Percentiles rank a stretch among this genome's conserved stretches.
These are phyloP conservation scores for Lacanobia oleracea DNA, from an alignment of 2,888 invertebrate genomes.

Conservation along the genomic window DNA sequence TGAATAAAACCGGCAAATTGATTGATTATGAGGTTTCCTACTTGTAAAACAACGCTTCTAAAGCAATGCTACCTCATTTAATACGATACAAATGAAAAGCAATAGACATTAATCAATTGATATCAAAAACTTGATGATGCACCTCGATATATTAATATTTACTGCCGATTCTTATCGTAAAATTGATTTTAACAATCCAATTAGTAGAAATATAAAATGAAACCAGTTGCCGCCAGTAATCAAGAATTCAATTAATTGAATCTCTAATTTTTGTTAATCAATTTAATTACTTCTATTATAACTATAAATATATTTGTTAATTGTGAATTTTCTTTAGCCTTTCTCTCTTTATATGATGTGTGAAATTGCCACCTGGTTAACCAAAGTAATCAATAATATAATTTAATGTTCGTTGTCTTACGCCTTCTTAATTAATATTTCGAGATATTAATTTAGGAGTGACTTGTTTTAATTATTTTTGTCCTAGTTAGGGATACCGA, in stretches of 20 bases:
- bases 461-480: conserved; percentile 17
- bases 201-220: conserved; percentile 60
- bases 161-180: conserved; percentile 63
- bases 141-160: conserved; percentile 63
- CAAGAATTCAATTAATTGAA: conserved; percentile 59
- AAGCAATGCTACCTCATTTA: conserved; percentile 24
- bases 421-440: conserved; percentile 28
- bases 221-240: conserved; percentile 60
- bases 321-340: conserved; percentile 31
- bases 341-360: conserved; percentile 33
- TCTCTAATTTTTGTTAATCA: conserved; percentile 61
- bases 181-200: conserved; percentile 68
- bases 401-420: conserved; percentile 6
- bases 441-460: background rate
- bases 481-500: background rate
- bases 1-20: too few species aligned
- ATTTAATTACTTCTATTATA: conserved; percentile 58
- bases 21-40: background rate
- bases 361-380: conserved; percentile 41
- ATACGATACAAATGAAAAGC: conserved; percentile 35
- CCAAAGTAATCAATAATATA: conserved; percentile 15
- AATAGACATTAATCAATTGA: conserved; percentile 54
- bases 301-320: conserved; percentile 28
- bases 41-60: background rate
- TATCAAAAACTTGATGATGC: conserved; percentile 54